Conservation (phyloP, 1,140 invertebrate species). For the Pygmarrhopalites habei region DNA sequence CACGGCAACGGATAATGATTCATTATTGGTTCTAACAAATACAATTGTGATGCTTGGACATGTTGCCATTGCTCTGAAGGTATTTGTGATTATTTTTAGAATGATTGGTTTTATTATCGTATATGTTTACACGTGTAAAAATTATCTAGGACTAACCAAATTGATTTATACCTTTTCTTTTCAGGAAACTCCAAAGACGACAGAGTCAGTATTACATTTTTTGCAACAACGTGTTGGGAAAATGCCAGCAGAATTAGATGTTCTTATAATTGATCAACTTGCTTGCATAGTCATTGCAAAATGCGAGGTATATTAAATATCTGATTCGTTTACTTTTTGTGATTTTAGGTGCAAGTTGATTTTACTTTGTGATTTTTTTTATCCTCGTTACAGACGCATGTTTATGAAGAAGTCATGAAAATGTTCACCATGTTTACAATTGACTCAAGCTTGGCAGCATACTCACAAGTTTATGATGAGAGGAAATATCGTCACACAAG, state of each 20-base stretch:
- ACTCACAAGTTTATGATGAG: slow-evolving; percentile 52
- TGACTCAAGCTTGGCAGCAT: slow-evolving; percentile 83
- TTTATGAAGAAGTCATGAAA: slow-evolving; percentile 93
- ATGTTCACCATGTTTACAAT: slow-evolving; percentile 95
- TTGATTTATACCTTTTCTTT: too few relatives aligned
- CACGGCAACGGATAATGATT: slow-evolving; percentile 49
- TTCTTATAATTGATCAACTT: slow-evolving; percentile 90
- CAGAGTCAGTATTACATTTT: slow-evolving; percentile 91
- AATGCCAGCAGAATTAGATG: slow-evolving; percentile 72
- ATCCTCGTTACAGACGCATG: slow-evolving; percentile 48
- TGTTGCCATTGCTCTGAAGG: slow-evolving; percentile 87
- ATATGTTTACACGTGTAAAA: too few relatives aligned
- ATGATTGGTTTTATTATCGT: neutral
- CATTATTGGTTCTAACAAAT: slow-evolving; percentile 85
- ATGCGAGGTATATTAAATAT: slow-evolving; percentile 52
- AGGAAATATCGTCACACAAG: slow-evolving; percentile 69
- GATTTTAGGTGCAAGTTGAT: neutral
- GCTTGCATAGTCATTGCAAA: slow-evolving; percentile 94
- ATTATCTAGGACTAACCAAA: too few relatives aligned
- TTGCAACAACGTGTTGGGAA: slow-evolving; percentile 93
- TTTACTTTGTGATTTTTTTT: too few relatives aligned
- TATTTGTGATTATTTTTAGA: too few relatives aligned
- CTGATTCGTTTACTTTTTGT: neutral
- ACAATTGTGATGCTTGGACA: slow-evolving; percentile 95
- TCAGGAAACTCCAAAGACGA: slow-evolving; percentile 85